Evolutionary conservation across 30 jellyfish, hydroid and myxozoan species (phyloP).

Genomic region (Nemopilema nomurai): DNA sequence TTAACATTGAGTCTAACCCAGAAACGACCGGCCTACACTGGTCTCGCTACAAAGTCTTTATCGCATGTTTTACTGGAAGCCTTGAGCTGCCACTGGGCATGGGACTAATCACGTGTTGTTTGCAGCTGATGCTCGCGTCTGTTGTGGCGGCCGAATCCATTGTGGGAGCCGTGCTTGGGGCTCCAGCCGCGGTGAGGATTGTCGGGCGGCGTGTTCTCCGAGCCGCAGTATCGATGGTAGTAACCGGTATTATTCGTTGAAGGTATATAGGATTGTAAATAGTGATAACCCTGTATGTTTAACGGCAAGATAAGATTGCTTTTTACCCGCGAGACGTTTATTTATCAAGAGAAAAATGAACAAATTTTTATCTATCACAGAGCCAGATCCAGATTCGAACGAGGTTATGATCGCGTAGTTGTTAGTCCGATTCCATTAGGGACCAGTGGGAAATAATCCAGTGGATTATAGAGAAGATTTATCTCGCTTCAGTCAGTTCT

Average conservation of each 20-base stretch:
- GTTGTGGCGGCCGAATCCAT: background rate
- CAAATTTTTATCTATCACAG: constrained; percentile 32
- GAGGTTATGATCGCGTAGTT: background rate
- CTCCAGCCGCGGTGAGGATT: background rate
- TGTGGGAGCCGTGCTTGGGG: background rate
- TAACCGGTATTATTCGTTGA: background rate
- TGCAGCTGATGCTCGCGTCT: background rate
- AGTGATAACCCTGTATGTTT: background rate
- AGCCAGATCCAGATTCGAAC: too few relatives aligned
- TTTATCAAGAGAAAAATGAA: constrained; percentile 28
- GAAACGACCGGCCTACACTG: background rate
- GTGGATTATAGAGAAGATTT: too few relatives aligned
- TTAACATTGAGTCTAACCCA: background rate
- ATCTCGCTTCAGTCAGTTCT: too few relatives aligned
- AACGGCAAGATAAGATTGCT: constrained; percentile 7
- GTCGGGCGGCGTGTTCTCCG: too few relatives aligned
- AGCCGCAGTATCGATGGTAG: too few relatives aligned
- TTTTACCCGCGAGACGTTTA: constrained; percentile 15
- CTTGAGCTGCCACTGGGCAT: background rate
- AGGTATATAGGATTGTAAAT: constrained; percentile 9
- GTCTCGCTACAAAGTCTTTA: background rate
- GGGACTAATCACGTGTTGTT: background rate
- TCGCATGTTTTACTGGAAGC: background rate
- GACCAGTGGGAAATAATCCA: too few relatives aligned
- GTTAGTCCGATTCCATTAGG: background rate